Percentiles rank a stretch among this genome's conserved stretches.
Conservation (phyloP, 64 coral and sea anemone genomes). For the Dendronephthya gigantea region DNA sequence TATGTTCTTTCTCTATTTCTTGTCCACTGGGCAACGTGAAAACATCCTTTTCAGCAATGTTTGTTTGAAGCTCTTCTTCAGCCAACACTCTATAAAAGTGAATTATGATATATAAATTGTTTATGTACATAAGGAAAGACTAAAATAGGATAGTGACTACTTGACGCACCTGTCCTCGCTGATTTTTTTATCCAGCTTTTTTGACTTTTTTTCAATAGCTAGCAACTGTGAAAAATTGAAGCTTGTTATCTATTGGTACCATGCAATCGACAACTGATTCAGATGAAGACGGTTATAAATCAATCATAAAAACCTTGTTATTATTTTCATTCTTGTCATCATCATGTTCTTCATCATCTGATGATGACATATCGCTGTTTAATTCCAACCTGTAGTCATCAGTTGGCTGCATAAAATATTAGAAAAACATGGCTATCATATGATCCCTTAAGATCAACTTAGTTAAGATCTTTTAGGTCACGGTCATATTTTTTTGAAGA, state of each 20-base stretch:
- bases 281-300: background rate
- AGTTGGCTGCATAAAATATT: background rate
- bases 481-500: too few relatives aligned
- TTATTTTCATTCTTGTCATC: slow-evolving; percentile 10
- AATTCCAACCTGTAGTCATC: slow-evolving; percentile 18
- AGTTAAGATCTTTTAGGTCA: too few relatives aligned
- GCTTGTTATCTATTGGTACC: too few relatives aligned
- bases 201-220: slow-evolving; percentile 85
- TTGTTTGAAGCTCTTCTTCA: slow-evolving; percentile 83
- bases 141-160: background rate
- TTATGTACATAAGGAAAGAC: background rate
- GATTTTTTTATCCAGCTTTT: slow-evolving; percentile 74
- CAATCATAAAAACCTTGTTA: background rate
- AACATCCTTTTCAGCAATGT: slow-evolving; percentile 84
- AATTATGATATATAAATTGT: background rate
- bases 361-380: background rate
- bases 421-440: too few relatives aligned
- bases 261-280: background rate
- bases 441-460: too few relatives aligned
- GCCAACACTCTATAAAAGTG: slow-evolving; percentile 46
- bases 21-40: slow-evolving; percentile 99
- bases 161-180: slow-evolving; percentile 70
- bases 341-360: slow-evolving; percentile 33
- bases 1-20: slow-evolving; percentile 96
- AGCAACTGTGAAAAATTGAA: slow-evolving; percentile 47